Evolutionary conservation across 2,888 invertebrate genomes (phyloP).

Genomic region (Argyresthia albistria): DNA sequence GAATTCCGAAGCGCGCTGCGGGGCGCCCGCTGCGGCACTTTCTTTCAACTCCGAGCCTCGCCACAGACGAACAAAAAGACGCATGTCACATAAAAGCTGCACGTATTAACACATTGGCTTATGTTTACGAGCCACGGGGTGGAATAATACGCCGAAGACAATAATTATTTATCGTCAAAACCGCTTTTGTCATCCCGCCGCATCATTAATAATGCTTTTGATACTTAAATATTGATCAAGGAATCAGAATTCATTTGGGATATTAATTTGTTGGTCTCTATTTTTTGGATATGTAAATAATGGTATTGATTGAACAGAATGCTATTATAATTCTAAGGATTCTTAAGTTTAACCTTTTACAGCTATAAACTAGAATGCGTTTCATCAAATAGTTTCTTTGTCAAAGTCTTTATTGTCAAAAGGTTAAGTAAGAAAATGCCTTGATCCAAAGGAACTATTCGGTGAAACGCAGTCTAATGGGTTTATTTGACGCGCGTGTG

Average conservation of each 20-base stretch:
- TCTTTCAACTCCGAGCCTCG: slow-evolving; percentile 50
- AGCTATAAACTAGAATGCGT: no score
- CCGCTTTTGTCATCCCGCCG: slow-evolving; percentile 46
- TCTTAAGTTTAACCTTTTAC: no score
- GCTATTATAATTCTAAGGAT: background rate
- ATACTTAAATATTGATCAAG: slow-evolving; percentile 36
- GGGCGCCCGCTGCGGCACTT: slow-evolving; percentile 45
- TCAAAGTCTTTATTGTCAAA: no score
- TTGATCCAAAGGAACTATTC: no score
- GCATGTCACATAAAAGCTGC: slow-evolving; percentile 23
- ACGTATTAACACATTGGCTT: slow-evolving; percentile 49
- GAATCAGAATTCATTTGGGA: slow-evolving; percentile 27
- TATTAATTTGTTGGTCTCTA: slow-evolving; percentile 15
- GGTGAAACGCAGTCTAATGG: no score
- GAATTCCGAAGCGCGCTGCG: slow-evolving; percentile 23
- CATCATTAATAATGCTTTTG: slow-evolving; percentile 39
- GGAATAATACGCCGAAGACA: slow-evolving; percentile 43
- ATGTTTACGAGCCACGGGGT: slow-evolving; percentile 46
- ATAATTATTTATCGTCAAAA: slow-evolving; percentile 48
- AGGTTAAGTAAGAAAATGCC: no score
- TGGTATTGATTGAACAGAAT: background rate
- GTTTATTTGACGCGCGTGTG: background rate
- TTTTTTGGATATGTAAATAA: slow-evolving; percentile 12
- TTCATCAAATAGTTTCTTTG: no score
- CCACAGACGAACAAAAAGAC: slow-evolving; percentile 12